phyloP scores from a whole-genome alignment of 1,140 invertebrate species.

The Grapholita molesta region DNA sequence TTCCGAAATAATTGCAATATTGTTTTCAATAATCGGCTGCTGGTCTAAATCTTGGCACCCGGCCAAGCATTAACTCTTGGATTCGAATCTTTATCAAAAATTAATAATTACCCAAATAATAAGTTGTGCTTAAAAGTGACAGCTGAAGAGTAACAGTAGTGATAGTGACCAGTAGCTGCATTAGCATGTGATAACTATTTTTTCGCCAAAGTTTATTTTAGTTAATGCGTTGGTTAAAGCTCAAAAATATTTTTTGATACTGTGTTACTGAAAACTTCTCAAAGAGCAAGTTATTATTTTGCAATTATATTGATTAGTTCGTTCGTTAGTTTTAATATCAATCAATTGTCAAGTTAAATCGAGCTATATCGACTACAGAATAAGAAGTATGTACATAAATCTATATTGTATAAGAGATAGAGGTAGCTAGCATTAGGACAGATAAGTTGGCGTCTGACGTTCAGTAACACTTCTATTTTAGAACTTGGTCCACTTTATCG shows the following conservation, averaged over 20 bases:
- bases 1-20: not conserved
- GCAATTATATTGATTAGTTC: not conserved
- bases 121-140: too few species aligned
- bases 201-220: constrained; percentile 69
- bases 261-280: constrained; percentile 29
- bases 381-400: constrained; percentile 10
- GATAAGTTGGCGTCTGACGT: constrained; percentile 30
- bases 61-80: too few species aligned
- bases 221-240: constrained; percentile 53
- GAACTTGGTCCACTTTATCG: constrained; percentile 36
- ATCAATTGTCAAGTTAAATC: constrained; percentile 2
- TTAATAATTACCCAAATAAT: too few species aligned
- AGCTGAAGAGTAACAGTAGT: not conserved
- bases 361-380: not conserved
- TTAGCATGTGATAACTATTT: constrained; percentile 49
- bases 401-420: constrained; percentile 22
- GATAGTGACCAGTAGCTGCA: not conserved
- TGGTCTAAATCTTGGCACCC: constrained; percentile 14
- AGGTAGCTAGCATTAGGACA: constrained; percentile 22
- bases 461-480: constrained; percentile 24
- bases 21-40: not conserved
- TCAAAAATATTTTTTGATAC: constrained; percentile 31
- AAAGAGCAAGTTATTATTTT: constrained; percentile 20
- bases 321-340: not conserved
- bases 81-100: too few species aligned